Evolutionary conservation across 2,888 invertebrate species (phyloP), one percentile per base, ranked within the genome.

Genomic region (Sminthurinus aureus): DNA sequence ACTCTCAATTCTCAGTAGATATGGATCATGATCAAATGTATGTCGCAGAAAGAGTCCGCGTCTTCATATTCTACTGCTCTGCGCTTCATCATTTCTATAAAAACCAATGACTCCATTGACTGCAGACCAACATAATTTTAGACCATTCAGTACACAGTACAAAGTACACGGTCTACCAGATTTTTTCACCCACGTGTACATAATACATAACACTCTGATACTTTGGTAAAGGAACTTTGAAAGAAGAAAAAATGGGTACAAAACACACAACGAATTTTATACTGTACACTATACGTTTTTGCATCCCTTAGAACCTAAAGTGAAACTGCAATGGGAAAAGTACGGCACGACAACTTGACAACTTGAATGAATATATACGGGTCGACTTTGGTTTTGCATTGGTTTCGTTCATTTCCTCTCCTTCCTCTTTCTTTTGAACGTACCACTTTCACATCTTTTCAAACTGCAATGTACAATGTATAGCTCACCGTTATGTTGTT

Each of bases 81-180:
- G 38, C 58, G 1, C 58, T 58, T 18, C 58, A 18, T 38, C 78
- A 78, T 78, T 78, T 78, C 78, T n/a, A 78, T 78, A 78, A 78
- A 78, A 78, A 64, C 66, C 66, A 78, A 78, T 78, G 78, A 24
- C 78, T 78, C 78, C 66, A 78, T 78, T 78, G 66, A 78, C 24
- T 78, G 66, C 78, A 78, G 78, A 78, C 38, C 1, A 38, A 38
- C 38, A 38, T 38, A 38, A 38, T 38, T 38, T 6, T 51, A 75
- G 58, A 11, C 58, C 58, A 58, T 58, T 11, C 2, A 58, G 18
- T 58, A 6, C 38, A 38, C 38, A 38, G 38, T 38, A 38, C 1
- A 38, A 1, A 6, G 38, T 38, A 6, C 38, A 38, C 38, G 6
- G 38, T 38, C 38, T 38, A 4, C 38, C 38, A 38, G 3, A 38